These are phyloP conservation scores for Ovis canadensis DNA, from an alignment of 2,113 vertebrate species.

Conservation along the genomic window DNA sequence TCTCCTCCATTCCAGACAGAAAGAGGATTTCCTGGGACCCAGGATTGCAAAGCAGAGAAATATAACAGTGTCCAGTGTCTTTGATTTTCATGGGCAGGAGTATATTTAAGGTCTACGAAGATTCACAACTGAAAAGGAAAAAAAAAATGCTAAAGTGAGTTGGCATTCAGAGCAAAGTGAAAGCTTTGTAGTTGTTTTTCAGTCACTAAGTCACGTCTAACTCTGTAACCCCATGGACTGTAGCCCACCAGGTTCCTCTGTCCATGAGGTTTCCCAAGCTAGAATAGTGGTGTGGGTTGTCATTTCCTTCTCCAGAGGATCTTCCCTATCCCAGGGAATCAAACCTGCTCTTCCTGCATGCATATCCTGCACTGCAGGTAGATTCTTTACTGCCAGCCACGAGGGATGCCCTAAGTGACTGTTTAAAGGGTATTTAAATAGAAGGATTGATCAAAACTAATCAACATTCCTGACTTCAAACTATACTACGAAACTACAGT, in stretches of 20 bases:
- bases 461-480: not conserved
- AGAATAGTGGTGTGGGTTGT: not conserved
- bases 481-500: not conserved
- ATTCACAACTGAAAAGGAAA: not conserved
- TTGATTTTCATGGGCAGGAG: not conserved
- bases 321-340: not conserved
- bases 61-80: not conserved
- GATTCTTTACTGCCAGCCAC: not conserved
- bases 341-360: not conserved
- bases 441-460: not conserved
- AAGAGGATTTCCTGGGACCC: not conserved
- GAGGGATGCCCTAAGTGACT: not conserved
- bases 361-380: not conserved
- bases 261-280: not conserved
- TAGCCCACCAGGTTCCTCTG: not conserved
- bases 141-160: not conserved
- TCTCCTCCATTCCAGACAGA: fast-evolving
- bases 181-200: not conserved
- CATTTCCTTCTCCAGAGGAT: not conserved
- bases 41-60: not conserved
- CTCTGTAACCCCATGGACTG: not conserved
- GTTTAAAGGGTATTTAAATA: not conserved
- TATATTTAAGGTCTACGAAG: not conserved
- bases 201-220: not conserved
- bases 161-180: not conserved